phyloP scores from a whole-genome alignment of 2,888 invertebrate species.

The Nemapogon koenigi region DNA sequence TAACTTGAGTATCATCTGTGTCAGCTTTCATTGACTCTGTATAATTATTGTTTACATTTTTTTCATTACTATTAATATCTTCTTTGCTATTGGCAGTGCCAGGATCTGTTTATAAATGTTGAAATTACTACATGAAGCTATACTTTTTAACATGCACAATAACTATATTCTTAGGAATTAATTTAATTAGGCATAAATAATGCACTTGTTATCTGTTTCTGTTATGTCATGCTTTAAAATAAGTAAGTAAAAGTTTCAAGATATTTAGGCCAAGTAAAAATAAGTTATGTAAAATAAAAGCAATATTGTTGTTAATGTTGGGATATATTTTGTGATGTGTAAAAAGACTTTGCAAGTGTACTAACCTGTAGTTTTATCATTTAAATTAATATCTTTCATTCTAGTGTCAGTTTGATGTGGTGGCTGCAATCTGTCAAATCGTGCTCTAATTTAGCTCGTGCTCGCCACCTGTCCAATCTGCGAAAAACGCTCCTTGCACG shows the following conservation, averaged over 20 bases:
- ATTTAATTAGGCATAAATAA: neutral
- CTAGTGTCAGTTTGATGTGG: constrained; percentile 35
- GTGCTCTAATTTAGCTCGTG: too few species aligned
- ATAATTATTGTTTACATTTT: constrained; percentile 36
- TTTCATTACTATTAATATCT: constrained; percentile 53
- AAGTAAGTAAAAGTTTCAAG: neutral
- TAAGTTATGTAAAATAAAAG: constrained; percentile 5
- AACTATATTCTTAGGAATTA: neutral
- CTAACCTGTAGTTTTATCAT: constrained; percentile 45
- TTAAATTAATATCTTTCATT: constrained; percentile 57
- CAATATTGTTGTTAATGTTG: too few species aligned
- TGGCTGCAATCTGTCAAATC: too few species aligned
- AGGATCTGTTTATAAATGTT: constrained; percentile 29
- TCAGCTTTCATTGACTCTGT: constrained; percentile 38
- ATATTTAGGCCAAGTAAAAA: neutral
- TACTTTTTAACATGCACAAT: neutral
- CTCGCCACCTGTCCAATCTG: too few species aligned
- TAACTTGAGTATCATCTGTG: constrained; percentile 29
- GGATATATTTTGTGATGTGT: too few species aligned
- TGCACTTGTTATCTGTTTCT: neutral
- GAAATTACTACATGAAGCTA: constrained; percentile 2
- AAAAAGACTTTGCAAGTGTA: too few species aligned
- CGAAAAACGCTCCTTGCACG: too few species aligned
- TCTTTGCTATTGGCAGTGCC: constrained; percentile 35
- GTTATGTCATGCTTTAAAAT: neutral